Conservation (phyloP, 2,113 vertebrate species). For the Rhinoptilus africanus region DNA sequence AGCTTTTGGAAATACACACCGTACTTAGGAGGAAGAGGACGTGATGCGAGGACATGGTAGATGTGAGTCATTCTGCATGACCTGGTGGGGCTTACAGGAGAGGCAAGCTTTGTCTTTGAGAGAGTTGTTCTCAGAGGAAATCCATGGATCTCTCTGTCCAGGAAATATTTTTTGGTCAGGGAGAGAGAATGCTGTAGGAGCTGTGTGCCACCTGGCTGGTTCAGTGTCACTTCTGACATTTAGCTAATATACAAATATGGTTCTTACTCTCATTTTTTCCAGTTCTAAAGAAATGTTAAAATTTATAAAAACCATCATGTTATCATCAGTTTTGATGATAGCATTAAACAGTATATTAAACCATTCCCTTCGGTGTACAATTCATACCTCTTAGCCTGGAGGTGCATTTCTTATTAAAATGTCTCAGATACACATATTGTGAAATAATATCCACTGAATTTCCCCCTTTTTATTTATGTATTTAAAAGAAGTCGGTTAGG, state of each 20-base stretch:
- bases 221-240: neutral
- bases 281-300: conserved; percentile 26
- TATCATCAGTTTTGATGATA: conserved; percentile 30
- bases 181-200: neutral
- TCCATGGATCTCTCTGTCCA: neutral
- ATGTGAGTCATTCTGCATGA: neutral
- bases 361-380: conserved; percentile 5
- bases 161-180: neutral
- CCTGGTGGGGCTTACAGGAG: neutral
- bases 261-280: neutral
- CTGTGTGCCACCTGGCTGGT: neutral
- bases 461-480: conserved; percentile 44
- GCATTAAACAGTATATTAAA: conserved; percentile 53
- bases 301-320: conserved; percentile 13
- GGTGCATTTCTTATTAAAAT: conserved; percentile 62
- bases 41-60: neutral
- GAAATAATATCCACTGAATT: conserved; percentile 42
- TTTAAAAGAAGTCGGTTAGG: conserved; percentile 36
- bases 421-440: conserved; percentile 21
- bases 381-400: conserved; percentile 47
- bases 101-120: neutral
- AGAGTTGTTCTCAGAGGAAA: neutral
- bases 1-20: neutral
- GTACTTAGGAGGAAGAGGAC: neutral
- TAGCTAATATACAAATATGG: neutral